Evolutionary conservation across 2,888 invertebrate genomes (phyloP).

Genomic region (Chironomus tentans): DNA sequence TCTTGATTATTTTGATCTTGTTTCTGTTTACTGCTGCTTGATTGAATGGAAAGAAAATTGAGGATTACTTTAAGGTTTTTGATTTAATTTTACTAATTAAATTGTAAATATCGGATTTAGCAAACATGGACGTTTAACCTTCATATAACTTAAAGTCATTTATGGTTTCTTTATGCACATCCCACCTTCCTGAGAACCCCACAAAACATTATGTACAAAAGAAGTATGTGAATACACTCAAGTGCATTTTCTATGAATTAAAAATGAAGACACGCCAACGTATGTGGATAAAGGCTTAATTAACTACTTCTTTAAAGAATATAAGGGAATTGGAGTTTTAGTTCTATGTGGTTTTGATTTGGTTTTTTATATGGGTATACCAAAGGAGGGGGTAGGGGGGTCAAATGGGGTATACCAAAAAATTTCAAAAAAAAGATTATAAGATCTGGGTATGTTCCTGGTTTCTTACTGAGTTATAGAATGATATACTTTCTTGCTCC

Average conservation of each 20-base stretch:
- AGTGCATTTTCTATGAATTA: slow-evolving; percentile 12
- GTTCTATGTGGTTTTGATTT: no score
- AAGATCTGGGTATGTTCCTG: no score
- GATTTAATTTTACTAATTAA: background rate
- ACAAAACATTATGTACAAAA: background rate
- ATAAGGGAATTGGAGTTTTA: no score
- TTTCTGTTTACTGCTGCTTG: slow-evolving; percentile 3
- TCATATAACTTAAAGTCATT: background rate
- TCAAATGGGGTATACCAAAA: no score
- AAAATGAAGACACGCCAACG: background rate
- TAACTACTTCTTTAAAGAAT: no score
- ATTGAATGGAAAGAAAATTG: background rate
- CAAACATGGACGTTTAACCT: background rate
- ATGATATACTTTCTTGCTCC: no score
- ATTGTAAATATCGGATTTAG: background rate
- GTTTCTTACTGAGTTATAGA: no score
- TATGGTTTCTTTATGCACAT: background rate
- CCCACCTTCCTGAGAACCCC: background rate
- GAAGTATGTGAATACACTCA: background rate
- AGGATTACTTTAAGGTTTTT: background rate
- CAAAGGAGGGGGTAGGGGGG: no score
- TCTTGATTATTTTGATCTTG: slow-evolving; percentile 17
- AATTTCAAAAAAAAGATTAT: no score
- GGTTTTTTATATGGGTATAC: no score
- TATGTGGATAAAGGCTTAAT: background rate